Percentiles rank a stretch among this genome's conserved stretches.
phyloP scores from a whole-genome alignment of 2,797 vertebrate species.

The Paramormyrops hopkinsi region DNA sequence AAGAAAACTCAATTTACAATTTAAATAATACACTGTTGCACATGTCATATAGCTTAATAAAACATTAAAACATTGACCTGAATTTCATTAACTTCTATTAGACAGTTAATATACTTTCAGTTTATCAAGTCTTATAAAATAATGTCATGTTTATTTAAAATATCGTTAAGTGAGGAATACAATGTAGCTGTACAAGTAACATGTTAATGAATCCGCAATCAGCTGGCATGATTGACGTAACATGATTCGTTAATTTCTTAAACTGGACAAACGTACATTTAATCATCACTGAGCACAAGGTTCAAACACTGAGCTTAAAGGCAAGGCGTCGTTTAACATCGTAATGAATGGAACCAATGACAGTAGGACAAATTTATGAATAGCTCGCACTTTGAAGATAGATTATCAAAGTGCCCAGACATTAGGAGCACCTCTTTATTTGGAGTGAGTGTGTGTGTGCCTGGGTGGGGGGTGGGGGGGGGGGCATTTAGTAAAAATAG shows the following conservation, averaged over 20 bases:
- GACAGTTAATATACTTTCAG: neutral
- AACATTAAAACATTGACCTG: conserved; percentile 1
- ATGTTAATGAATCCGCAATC: neutral
- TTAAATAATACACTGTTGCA: conserved; percentile 7
- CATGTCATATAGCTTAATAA: conserved; percentile 9
- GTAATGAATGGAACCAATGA: neutral
- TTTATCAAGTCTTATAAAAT: neutral
- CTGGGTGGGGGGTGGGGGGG: neutral
- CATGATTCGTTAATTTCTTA: neutral
- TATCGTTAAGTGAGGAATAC: neutral
- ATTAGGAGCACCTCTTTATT: neutral
- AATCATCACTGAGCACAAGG: neutral
- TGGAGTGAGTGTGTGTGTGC: neutral
- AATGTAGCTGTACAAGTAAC: neutral
- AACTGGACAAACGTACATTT: neutral
- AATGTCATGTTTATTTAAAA: neutral
- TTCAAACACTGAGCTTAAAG: neutral
- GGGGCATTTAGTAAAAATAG: conserved; percentile 54
- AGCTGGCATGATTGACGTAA: neutral
- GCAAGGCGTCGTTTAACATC: neutral
- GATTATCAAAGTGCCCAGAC: conserved; percentile 53
- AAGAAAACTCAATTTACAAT: conserved; percentile 8
- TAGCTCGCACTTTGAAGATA: conserved; percentile 57
- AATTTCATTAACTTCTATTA: neutral
- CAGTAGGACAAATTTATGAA: neutral